A percentile compares a stretch with the other conserved stretches of the same genome.
These are phyloP conservation scores for Mimumesa dahlbomi DNA, from an alignment of 2,888 invertebrate genomes.

Conservation along the genomic window DNA sequence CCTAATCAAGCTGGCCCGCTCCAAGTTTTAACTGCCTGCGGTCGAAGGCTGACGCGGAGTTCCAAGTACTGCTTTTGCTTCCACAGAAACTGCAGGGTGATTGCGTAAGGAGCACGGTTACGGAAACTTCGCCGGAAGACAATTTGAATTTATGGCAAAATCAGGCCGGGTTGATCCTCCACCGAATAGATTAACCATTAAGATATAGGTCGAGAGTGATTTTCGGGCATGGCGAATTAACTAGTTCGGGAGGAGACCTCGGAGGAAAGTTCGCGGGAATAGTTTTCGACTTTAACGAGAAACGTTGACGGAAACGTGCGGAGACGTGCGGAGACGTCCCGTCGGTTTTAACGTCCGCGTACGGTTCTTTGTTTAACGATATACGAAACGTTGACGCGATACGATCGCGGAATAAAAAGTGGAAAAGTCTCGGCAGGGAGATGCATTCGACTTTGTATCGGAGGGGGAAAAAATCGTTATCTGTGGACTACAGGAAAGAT, in stretches of 20 bases:
- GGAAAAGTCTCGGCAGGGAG: not conserved
- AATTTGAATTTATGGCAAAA: constrained; percentile 10
- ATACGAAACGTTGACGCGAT: no score
- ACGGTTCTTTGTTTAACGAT: no score
- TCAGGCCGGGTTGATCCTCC: constrained; percentile 13
- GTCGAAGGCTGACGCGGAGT: constrained; percentile 36
- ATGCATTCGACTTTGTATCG: constrained; percentile 3
- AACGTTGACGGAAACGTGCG: no score
- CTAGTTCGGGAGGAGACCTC: not conserved
- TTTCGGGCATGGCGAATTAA: not conserved
- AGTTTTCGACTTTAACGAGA: not conserved
- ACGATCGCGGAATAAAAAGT: no score
- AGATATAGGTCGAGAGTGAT: constrained; percentile 4
- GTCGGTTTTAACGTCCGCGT: no score
- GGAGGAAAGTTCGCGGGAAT: not conserved
- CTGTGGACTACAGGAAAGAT: constrained; percentile 3
- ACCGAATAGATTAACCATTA: not conserved
- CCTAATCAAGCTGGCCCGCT: constrained; percentile 44
- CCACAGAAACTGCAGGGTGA: constrained; percentile 17
- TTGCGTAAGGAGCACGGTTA: constrained; percentile 23
- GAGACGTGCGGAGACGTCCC: not conserved
- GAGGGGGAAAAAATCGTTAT: constrained; percentile 1
- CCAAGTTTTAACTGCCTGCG: constrained; percentile 49
- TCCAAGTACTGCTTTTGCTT: constrained; percentile 35
- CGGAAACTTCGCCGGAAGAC: constrained; percentile 21